Evolutionary conservation across 2,113 vertebrate species (phyloP).

Genomic region (Phalacrocorax pelagicus): DNA sequence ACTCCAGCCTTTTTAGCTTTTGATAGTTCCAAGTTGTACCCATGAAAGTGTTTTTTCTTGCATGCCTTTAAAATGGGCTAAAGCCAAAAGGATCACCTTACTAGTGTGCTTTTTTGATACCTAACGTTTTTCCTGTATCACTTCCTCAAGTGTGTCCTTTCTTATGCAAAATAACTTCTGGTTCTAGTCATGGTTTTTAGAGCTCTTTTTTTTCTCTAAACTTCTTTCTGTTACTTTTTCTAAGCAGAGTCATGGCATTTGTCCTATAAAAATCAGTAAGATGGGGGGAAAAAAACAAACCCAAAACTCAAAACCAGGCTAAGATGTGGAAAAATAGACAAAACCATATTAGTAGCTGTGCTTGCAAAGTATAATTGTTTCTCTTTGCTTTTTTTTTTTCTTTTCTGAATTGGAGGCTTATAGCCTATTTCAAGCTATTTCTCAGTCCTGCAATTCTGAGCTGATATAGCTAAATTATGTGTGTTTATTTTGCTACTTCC

Average conservation of each 20-base stretch:
- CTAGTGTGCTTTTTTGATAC: not conserved
- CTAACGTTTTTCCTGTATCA: not conserved
- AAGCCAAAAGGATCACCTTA: not conserved
- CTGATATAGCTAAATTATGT: not conserved
- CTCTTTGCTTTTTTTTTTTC: not conserved
- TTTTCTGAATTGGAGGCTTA: not conserved
- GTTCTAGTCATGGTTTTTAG: not conserved
- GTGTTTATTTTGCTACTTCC: not conserved
- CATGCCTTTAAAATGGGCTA: not conserved
- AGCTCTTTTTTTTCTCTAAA: not conserved
- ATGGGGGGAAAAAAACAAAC: not conserved
- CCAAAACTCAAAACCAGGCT: not conserved
- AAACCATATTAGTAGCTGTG: not conserved
- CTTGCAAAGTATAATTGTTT: not conserved
- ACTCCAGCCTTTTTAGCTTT: not conserved
- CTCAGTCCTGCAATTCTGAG: not conserved
- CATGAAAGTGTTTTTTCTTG: not conserved
- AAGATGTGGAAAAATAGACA: not conserved
- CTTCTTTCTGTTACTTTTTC: not conserved
- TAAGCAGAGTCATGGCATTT: not conserved
- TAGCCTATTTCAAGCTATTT: not conserved
- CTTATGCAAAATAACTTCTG: not conserved
- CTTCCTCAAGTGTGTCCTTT: not conserved
- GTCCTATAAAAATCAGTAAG: not conserved
- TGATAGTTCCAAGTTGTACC: fast-evolving